Percentiles rank a stretch among this genome's conserved stretches.
Evolutionary conservation across 2,888 invertebrate species (phyloP).

Genomic region (Nemotelus pantherinus): DNA sequence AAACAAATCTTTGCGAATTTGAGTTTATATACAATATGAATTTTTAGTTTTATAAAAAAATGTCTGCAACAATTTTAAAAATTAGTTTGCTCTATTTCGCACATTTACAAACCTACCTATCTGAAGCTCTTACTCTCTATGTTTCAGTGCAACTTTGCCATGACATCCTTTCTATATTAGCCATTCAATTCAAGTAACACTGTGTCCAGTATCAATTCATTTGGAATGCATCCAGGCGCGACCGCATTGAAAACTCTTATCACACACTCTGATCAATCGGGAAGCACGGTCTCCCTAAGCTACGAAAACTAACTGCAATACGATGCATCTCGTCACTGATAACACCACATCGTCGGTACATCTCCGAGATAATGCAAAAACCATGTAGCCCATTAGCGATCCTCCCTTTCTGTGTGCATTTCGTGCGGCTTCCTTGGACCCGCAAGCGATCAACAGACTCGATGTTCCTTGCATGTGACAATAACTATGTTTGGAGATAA

Average conservation of each 20-base stretch:
- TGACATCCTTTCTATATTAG: too few species aligned
- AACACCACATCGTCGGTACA: slow-evolving; percentile 28
- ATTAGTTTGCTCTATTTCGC: too few species aligned
- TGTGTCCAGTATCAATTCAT: too few species aligned
- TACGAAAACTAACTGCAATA: slow-evolving; percentile 25
- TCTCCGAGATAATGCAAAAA: slow-evolving; percentile 45
- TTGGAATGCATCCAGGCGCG: too few species aligned
- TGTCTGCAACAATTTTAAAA: too few species aligned
- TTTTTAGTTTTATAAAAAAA: too few species aligned
- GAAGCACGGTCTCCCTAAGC: neutral
- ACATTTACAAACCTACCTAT: too few species aligned
- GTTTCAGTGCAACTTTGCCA: too few species aligned
- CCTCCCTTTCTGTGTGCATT: slow-evolving; percentile 34
- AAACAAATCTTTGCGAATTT: too few species aligned
- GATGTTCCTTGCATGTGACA: slow-evolving; percentile 36
- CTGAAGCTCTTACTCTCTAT: too few species aligned
- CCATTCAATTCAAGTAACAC: too few species aligned
- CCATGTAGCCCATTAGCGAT: slow-evolving; percentile 45
- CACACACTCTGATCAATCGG: neutral
- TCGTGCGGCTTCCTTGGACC: slow-evolving; percentile 34
- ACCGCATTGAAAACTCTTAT: slow-evolving; percentile 1
- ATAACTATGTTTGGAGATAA: slow-evolving; percentile 42
- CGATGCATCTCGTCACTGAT: slow-evolving; percentile 36
- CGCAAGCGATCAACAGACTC: slow-evolving; percentile 7
- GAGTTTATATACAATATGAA: too few species aligned